A percentile compares a stretch with the other conserved stretches of the same genome.
Evolutionary conservation across 2,888 invertebrate genomes (phyloP).

Genomic region (Volucella bombylans): DNA sequence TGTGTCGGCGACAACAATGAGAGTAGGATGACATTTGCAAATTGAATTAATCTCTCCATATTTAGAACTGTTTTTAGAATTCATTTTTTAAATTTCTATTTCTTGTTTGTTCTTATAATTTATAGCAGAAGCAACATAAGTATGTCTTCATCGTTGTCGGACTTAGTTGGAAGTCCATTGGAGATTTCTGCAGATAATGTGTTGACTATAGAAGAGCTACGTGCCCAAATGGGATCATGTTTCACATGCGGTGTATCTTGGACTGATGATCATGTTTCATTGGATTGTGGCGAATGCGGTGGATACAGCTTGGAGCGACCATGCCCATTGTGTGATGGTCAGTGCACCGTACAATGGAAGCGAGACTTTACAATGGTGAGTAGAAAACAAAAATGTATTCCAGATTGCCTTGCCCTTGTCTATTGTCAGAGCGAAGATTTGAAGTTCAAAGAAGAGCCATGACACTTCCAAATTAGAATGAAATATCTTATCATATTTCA

Average conservation of each 20-base stretch:
- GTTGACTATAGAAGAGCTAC: conserved; percentile 88
- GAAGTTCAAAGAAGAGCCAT: too few relatives aligned
- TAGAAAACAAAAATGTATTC: conserved; percentile 54
- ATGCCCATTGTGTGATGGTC: conserved; percentile 89
- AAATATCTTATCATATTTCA: too few relatives aligned
- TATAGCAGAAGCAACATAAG: conserved; percentile 81
- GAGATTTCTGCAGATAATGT: conserved; percentile 83
- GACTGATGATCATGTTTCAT: conserved; percentile 89
- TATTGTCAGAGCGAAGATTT: too few relatives aligned
- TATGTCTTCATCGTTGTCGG: conserved; percentile 82
- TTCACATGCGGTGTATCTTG: conserved; percentile 92
- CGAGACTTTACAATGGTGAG: conserved; percentile 90
- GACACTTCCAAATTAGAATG: too few relatives aligned
- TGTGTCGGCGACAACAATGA: conserved; percentile 17
- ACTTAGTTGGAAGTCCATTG: conserved; percentile 81
- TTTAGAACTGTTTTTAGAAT: conserved; percentile 4
- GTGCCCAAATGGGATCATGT: conserved; percentile 88
- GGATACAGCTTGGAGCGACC: conserved; percentile 90
- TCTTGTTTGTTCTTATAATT: conserved; percentile 55
- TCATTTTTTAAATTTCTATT: conserved; percentile 4
- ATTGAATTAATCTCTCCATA: conserved; percentile 20
- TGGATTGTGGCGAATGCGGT: conserved; percentile 91
- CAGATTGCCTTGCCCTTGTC: neutral
- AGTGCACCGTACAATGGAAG: conserved; percentile 88
- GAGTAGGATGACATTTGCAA: conserved; percentile 36